Percentiles rank a stretch among this genome's conserved stretches.
phyloP scores from a whole-genome alignment of 1,140 invertebrate genomes.

The Caenorhabditis remanei region DNA sequence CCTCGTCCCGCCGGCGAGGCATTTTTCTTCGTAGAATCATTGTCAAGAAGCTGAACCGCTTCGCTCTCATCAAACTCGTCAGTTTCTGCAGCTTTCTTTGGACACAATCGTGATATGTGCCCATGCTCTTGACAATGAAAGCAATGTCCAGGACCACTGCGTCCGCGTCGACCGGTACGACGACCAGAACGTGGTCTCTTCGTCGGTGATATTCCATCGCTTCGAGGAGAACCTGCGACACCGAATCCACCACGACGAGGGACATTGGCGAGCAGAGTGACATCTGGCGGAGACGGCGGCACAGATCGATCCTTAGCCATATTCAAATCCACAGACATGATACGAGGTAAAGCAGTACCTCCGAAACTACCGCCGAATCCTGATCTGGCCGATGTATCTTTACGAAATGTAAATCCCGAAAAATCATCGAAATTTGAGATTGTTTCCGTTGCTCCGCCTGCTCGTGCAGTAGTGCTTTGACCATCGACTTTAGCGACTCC shows the following conservation, averaged over 20 bases:
- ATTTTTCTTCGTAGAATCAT: neutral
- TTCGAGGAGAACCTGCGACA: neutral
- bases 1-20: no score
- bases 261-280: no score
- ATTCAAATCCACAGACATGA: no score
- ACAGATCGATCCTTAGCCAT: no score
- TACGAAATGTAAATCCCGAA: neutral
- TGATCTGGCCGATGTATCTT: neutral
- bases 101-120: conserved; percentile 40
- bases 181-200: conserved; percentile 20
- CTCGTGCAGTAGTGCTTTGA: neutral
- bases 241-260: neutral
- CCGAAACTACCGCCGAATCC: neutral
- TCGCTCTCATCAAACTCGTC: neutral
- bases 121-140: conserved; percentile 48
- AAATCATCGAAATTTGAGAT: neutral
- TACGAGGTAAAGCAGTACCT: no score
- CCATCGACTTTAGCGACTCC: neutral
- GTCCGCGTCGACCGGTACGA: conserved; percentile 10
- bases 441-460: neutral
- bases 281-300: no score
- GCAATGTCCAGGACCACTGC: conserved; percentile 4
- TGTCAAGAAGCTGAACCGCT: no score
- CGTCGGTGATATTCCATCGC: neutral
- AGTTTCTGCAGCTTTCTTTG: conserved; percentile 11